These are phyloP conservation scores for Dryocosmus kuriphilus DNA, from an alignment of 2,888 invertebrate genomes.

Conservation along the genomic window DNA sequence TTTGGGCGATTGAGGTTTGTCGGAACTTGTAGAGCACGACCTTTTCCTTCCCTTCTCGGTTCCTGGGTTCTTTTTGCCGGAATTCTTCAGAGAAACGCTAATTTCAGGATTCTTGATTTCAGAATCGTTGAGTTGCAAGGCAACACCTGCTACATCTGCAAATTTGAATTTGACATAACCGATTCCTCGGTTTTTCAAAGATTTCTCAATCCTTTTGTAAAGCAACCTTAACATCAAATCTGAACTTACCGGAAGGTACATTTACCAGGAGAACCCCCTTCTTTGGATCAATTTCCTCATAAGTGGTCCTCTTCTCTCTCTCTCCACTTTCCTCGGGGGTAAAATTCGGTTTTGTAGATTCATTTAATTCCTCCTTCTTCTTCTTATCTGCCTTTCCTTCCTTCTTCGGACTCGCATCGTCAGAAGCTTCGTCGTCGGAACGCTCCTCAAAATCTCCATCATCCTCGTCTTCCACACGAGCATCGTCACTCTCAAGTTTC, in stretches of 20 bases:
- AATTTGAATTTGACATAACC: slow-evolving; percentile 87
- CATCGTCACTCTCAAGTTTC: slow-evolving; percentile 43
- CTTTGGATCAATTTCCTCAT: slow-evolving; percentile 80
- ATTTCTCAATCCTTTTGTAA: too few species aligned
- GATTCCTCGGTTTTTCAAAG: slow-evolving; percentile 83
- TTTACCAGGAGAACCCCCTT: slow-evolving; percentile 88
- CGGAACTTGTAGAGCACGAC: slow-evolving; percentile 34
- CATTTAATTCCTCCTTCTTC: slow-evolving; percentile 22
- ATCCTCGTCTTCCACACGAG: slow-evolving; percentile 44
- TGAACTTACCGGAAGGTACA: slow-evolving; percentile 82
- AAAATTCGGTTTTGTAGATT: slow-evolving; percentile 6
- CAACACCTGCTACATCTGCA: slow-evolving; percentile 83
- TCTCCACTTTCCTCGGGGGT: slow-evolving; percentile 52
- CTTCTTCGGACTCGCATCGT: slow-evolving; percentile 44
- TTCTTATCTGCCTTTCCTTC: slow-evolving; percentile 41
- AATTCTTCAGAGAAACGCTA: slow-evolving; percentile 78
- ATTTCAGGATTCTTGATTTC: slow-evolving; percentile 81
- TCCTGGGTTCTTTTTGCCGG: slow-evolving; percentile 62
- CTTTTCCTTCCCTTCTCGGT: slow-evolving; percentile 62
- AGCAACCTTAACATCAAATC: neutral
- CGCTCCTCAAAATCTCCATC: slow-evolving; percentile 51
- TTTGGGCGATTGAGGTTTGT: slow-evolving; percentile 52
- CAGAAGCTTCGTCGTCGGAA: slow-evolving; percentile 53
- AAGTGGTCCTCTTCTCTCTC: slow-evolving; percentile 81
- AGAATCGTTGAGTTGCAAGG: slow-evolving; percentile 82